These are phyloP conservation scores for Virgularia gustaviana DNA, from an alignment of 92 coral and sea anemone species.

Conservation along the genomic window DNA sequence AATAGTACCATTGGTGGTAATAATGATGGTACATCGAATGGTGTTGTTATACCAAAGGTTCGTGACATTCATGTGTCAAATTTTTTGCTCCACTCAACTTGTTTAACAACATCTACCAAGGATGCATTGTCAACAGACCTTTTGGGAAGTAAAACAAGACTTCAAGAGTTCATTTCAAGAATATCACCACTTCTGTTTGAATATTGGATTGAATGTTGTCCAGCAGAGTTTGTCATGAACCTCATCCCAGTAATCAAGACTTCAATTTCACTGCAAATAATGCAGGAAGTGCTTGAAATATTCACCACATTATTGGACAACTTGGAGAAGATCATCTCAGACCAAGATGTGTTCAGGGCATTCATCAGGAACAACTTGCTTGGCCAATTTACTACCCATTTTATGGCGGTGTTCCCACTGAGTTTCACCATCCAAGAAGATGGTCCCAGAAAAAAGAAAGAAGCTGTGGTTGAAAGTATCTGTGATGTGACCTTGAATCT, in stretches of 20 bases:
- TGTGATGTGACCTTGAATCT: conserved; percentile 16
- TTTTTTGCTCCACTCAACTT: conserved; percentile 22
- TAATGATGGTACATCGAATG: conserved; percentile 2
- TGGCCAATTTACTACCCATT: conserved; percentile 60
- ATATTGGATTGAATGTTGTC: conserved; percentile 89
- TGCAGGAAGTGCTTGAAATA: conserved; percentile 65
- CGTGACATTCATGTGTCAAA: conserved; percentile 44
- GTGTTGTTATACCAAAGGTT: conserved; percentile 30
- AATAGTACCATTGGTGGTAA: background rate
- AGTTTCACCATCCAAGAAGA: conserved; percentile 16
- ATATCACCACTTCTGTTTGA: conserved; percentile 76
- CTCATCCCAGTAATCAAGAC: conserved; percentile 55
- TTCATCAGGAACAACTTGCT: conserved; percentile 46
- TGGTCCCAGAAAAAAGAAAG: conserved; percentile 31
- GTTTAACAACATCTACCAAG: too few relatives aligned
- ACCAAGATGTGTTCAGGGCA: background rate
- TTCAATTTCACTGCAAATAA: conserved; percentile 39
- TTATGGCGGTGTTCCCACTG: conserved; percentile 74
- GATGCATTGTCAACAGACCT: background rate
- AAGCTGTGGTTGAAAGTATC: conserved; percentile 40
- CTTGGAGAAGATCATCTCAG: conserved; percentile 24
- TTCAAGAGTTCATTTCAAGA: conserved; percentile 53
- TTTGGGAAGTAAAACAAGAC: conserved; percentile 39
- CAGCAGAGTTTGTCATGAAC: conserved; percentile 69
- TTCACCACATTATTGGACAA: conserved; percentile 58